Conservation (phyloP, 2,113 vertebrate species). For the Poeciliopsis retropinna region DNA sequence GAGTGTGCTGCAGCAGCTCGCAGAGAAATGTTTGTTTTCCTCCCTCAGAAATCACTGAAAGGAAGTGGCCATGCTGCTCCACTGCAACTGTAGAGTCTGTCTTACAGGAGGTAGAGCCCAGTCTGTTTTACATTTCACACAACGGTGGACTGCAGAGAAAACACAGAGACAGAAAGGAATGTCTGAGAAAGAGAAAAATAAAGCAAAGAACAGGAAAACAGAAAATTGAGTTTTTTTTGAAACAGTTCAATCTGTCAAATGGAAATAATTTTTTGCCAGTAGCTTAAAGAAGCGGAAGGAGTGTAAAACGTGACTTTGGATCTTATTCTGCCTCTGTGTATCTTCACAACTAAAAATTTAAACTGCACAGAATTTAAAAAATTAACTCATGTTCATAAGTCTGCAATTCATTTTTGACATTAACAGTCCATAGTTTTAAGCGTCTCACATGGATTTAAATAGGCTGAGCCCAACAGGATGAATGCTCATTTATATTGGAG, state of each 20-base stretch:
- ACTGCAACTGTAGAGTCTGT: slow-evolving; percentile 19
- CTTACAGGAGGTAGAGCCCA: slow-evolving; percentile 40
- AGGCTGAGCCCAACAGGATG: not conserved
- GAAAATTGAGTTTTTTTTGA: not conserved
- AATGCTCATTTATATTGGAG: not conserved
- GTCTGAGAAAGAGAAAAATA: not conserved
- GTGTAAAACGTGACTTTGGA: not conserved
- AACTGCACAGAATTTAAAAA: not conserved
- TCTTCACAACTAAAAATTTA: not conserved
- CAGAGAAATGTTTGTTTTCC: slow-evolving; percentile 39
- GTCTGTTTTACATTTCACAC: slow-evolving; percentile 52
- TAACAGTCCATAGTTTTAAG: too few relatives aligned
- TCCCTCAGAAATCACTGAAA: not conserved
- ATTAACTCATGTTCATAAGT: too few relatives aligned
- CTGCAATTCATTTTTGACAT: too few relatives aligned
- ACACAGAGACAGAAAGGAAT: not conserved
- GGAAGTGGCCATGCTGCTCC: slow-evolving; percentile 17
- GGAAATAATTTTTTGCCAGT: not conserved
- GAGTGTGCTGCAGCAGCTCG: slow-evolving; percentile 8
- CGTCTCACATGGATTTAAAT: not conserved
- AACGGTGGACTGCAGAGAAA: slow-evolving; percentile 23
- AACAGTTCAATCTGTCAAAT: not conserved
- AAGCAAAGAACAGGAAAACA: not conserved
- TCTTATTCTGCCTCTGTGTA: not conserved
- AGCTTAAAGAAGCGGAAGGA: not conserved